A percentile compares a stretch with the other conserved stretches of the same genome.
These are phyloP conservation scores for Sebastes vulpes DNA, from an alignment of 2,797 vertebrate species.

Conservation along the genomic window DNA sequence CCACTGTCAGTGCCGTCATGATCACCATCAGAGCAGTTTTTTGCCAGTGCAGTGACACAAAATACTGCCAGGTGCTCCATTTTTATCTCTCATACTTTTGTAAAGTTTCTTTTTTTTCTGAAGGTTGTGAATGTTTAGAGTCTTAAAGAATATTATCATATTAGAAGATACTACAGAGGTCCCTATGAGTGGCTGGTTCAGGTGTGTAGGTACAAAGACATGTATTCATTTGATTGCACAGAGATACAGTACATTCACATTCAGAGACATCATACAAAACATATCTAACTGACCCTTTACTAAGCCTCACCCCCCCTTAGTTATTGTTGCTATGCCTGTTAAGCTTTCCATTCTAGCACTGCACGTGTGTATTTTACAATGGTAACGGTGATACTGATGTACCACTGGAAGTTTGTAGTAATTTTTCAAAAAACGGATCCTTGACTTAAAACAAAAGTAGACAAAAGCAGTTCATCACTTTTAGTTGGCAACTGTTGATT, in stretches of 20 bases:
- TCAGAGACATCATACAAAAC: background rate
- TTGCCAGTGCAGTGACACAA: constrained; percentile 32
- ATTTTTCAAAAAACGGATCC: background rate
- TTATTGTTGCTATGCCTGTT: background rate
- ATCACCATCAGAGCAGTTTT: constrained; percentile 38
- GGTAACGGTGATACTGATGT: background rate
- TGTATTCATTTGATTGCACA: background rate
- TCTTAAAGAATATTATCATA: background rate
- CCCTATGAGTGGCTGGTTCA: background rate
- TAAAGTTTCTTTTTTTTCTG: constrained; percentile 5
- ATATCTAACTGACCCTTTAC: background rate
- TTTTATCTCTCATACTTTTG: constrained; percentile 38
- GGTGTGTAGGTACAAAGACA: background rate
- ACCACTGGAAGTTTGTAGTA: background rate
- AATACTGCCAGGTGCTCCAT: constrained; percentile 41
- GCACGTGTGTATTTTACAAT: background rate
- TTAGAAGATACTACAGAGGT: background rate
- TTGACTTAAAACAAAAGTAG: background rate
- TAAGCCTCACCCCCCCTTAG: background rate
- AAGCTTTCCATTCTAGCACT: background rate
- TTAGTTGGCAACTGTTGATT: background rate
- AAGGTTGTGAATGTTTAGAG: constrained; percentile 13
- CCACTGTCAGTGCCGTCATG: constrained; percentile 25
- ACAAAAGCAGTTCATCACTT: background rate
- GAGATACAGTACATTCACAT: background rate